Evolutionary conservation across 2,113 vertebrate species (phyloP).

Genomic region (Lichenostomus cassidix): DNA sequence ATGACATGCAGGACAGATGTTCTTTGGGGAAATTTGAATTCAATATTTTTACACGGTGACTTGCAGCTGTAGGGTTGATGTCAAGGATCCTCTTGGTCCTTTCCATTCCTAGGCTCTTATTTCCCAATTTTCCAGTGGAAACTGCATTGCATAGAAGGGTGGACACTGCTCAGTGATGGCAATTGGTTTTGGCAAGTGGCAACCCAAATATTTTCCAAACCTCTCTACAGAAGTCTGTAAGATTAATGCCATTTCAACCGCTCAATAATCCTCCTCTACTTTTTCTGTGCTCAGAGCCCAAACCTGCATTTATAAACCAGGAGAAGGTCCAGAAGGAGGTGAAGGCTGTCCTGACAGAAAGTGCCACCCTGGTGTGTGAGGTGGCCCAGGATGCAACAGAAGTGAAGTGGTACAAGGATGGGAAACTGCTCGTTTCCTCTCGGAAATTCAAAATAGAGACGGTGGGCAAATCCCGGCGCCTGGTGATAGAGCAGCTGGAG

Average conservation of each 20-base stretch:
- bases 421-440: constrained; percentile 75
- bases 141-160: not conserved
- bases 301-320: constrained; percentile 76
- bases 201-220: not conserved
- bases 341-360: constrained; percentile 69
- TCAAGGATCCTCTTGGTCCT: not conserved
- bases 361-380: constrained; percentile 75
- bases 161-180: not conserved
- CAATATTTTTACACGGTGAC: not conserved
- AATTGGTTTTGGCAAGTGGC: not conserved
- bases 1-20: not conserved
- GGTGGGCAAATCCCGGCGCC: constrained; percentile 67
- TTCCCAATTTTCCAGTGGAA: not conserved
- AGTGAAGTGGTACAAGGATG: constrained; percentile 86
- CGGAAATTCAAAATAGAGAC: constrained; percentile 69
- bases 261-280: not conserved
- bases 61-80: not conserved
- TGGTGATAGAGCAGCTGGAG: constrained; percentile 81
- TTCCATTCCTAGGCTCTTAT: not conserved
- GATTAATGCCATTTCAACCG: not conserved
- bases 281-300: constrained; percentile 4
- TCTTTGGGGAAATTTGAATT: not conserved
- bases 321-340: constrained; percentile 80
- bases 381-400: constrained; percentile 76
- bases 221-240: not conserved